Evolutionary conservation across 1,140 invertebrate genomes (phyloP).

Genomic region (Panagrolaimus sp.): DNA sequence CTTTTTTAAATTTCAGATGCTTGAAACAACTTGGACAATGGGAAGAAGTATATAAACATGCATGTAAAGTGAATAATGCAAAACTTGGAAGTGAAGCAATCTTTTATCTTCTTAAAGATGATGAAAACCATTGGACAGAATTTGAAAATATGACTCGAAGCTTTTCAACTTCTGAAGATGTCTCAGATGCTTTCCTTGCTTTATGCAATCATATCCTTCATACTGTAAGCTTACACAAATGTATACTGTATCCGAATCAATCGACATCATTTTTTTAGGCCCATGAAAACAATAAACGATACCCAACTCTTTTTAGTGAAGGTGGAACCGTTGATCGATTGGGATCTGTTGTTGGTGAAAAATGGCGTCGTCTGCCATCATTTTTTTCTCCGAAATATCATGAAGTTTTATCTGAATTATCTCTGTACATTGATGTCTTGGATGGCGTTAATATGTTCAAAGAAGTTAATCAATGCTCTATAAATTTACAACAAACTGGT

Average conservation of each 20-base stretch:
- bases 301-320: neutral
- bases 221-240: too few species aligned
- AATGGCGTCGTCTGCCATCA: neutral
- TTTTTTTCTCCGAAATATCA: neutral
- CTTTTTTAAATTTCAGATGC: neutral
- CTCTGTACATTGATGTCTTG: neutral
- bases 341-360: neutral
- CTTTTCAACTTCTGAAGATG: too few species aligned
- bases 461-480: neutral
- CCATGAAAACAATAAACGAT: too few species aligned
- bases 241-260: too few species aligned
- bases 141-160: neutral
- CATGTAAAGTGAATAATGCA: neutral
- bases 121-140: neutral
- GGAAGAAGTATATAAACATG: neutral
- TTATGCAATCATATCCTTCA: too few species aligned
- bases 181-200: too few species aligned
- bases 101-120: neutral
- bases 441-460: neutral
- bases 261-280: too few species aligned
- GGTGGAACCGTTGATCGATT: neutral
- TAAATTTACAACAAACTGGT: neutral
- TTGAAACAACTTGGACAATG: constrained; percentile 1
- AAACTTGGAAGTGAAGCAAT: neutral
- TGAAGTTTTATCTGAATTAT: neutral